Evolutionary conservation across 2,797 vertebrate genomes (phyloP), one percentile per base, ranked within the genome.

Genomic region (Danio kyathit): DNA sequence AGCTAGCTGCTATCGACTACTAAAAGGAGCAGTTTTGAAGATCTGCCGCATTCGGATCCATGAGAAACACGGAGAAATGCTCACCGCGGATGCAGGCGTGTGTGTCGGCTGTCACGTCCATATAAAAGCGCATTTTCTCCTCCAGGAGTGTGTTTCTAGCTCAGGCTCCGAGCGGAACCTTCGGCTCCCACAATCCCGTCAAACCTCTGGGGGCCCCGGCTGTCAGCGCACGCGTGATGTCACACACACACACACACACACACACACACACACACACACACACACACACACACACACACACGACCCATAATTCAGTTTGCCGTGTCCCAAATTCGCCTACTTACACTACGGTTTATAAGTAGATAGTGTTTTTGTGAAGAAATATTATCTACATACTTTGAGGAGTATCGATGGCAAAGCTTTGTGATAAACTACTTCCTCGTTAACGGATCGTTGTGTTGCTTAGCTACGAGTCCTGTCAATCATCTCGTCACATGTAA

Each of bases 91-190:
- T 76, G 86, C 0, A 49, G 72, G 59, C 59, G 81, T 17, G 65
- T 80, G 52, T 86, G 85, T 54, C 74, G 83, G 87, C 76, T 72
- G 51, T 80, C 76, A 76, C 59, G 16, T 60, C 49, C 65, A 59
- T 14, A 86, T 19, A 75, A 12, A 57, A 48, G 63, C 75, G 88
- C 91, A 21, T 87, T 87, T 82, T 87, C 89, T 29, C 88, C 90
- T 88, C 91, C 90, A 90, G 80, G 4, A 77, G 71, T 86, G 63
- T 82, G 82, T 78, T 21, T 46, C 14, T 6, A n/a, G 61, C 46
- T 54, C 49, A 5, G 51, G 44, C 44, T 51, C 46, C 66, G 66
- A 8, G 66, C 66, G 66, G 66, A 69, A 69, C 66, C 66, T 5
- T 11, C 21, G 66, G 69, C 10, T 84, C 76, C 69, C 65, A 80